Base-by-base conservation (phyloP, 2,113 vertebrate genomes). In the Lagopus leucura region DNA sequence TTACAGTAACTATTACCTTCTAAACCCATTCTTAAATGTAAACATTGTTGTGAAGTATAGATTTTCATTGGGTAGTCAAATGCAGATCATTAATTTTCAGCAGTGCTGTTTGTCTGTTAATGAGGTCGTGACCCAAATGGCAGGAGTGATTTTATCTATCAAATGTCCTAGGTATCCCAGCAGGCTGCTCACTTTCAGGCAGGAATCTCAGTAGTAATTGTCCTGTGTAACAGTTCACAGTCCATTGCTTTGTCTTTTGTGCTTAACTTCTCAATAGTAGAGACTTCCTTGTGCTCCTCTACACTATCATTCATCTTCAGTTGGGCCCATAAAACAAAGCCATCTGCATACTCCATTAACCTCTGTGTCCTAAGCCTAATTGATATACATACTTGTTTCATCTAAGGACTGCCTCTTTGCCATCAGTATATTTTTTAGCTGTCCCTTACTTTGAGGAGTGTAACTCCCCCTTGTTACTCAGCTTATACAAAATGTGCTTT, bases 21-120 rank as follows among this genome's bases (percentile, higher is more conserved):
- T 76, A 86, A 78, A 76, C 82, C 58, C 47, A 69, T 58, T 96
- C 60, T 72, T 78, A 90, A 72, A 91, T 28, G 36, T 82, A 92
- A 82, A 58, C 21, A 58, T 69, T 21, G 24, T 63, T 80, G 66
- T 89, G 73, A 93, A 79, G 78, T 78, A 73, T 55, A 72, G 57
- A 43, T 82, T 97, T 95, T 95, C 73, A 40, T 82, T 45, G 81
- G 80, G 40, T 71, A 86, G 91, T 88, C 92, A 95, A 90, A 91
- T 95, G 79, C 90, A 95, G 90, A 73, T 92, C 80, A 91, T 97
- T 97, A 93, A 94, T 97, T 97, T 96, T 93, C 93, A 96, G 79
- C 36, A 84, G 54, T 79, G 80, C 85, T 96, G 45, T 94, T 97
- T 94, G 90, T 89, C 92, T 95, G 76, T 86, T 96, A 95, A 96